Conservation (phyloP, 2,797 vertebrate genomes). For the Pampus argenteus region DNA sequence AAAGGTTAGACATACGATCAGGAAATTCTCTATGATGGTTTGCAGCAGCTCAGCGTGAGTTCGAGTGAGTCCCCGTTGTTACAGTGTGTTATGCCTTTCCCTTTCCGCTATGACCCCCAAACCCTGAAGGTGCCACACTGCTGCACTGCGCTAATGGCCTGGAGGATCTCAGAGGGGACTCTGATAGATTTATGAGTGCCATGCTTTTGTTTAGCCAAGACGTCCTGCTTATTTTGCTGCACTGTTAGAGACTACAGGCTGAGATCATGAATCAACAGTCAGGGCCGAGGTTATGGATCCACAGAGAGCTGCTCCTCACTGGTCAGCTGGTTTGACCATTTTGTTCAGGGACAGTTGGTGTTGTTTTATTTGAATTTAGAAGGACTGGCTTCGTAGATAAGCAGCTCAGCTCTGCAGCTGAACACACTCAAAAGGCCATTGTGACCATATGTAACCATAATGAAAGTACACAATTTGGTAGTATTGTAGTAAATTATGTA, state of each 20-base stretch:
- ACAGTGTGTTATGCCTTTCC: conserved; percentile 70
- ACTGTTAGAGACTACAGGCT: conserved; percentile 70
- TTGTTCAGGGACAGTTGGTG: conserved; percentile 31
- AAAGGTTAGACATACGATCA: conserved; percentile 83
- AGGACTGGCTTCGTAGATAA: conserved; percentile 16
- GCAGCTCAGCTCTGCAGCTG: not conserved
- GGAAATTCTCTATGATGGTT: conserved; percentile 75
- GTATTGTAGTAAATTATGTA: not conserved
- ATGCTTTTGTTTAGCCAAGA: conserved; percentile 75
- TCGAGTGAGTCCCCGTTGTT: conserved; percentile 63
- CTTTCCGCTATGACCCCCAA: conserved; percentile 67
- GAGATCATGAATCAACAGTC: conserved; percentile 78
- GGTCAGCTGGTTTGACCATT: conserved; percentile 73
- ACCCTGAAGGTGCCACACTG: conserved; percentile 55
- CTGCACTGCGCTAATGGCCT: conserved; percentile 39
- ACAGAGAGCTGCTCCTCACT: conserved; percentile 47
- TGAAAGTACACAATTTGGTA: not conserved
- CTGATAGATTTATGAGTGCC: conserved; percentile 75
- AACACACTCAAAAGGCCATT: not conserved
- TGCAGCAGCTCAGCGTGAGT: conserved; percentile 65
- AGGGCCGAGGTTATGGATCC: conserved; percentile 55
- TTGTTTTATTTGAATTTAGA: conserved; percentile 26
- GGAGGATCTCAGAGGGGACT: conserved; percentile 58
- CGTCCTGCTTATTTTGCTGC: conserved; percentile 75
- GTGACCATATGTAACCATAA: not conserved